Base-by-base conservation (phyloP, 2,113 vertebrate genomes). In the Cyprinodon brontotheroides region DNA sequence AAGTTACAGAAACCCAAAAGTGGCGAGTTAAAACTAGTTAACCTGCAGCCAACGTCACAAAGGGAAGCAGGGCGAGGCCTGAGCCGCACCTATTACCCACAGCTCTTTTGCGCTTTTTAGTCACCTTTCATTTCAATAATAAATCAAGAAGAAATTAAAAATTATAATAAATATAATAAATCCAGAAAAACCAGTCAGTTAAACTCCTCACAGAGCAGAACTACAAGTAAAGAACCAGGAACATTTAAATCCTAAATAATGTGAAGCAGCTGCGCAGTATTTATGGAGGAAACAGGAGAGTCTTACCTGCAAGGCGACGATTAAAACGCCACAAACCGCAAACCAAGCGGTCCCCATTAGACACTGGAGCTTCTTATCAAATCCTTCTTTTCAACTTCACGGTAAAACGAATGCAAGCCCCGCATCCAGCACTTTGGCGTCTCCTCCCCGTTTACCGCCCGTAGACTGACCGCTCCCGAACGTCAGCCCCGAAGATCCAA, bases 261-360 rank as follows among this genome's bases (percentile, higher is more conserved):
- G 29, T 29, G 29, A 29, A 29, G 29, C 29, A 29, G 29, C 29
- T 29, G 29, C 29, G 29, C 29, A 29, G 29, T 29, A 29, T 29
- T 29, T 29, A 29, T 29, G 29, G 29, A 29, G 29, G 29, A 29
- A 29, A 64, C 15, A 11, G 20, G 68, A 53, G 61, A 80, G 59
- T 63, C 88, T 90, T 68, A 95, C 93, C 93, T 93, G 92, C 9
- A 90, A 77, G 65, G 86, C 45, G 36, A 87, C n/a, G 65, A 89
- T 0, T 12, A 92, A 69, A 68, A 87, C 29, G 48, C 70, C 84
- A 37, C 80, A 79, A 64, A 83, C 71, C 65, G 81, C 71, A 57
- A 87, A 65, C 48, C 70, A 5, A 50, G 78, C 72, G 72, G 71
- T 61, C 72, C 83, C 89, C 92, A 92, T 93, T 50, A 53, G 84